Evolutionary conservation across 2,888 invertebrate genomes (phyloP).

Genomic region (Deilephila elpenor): DNA sequence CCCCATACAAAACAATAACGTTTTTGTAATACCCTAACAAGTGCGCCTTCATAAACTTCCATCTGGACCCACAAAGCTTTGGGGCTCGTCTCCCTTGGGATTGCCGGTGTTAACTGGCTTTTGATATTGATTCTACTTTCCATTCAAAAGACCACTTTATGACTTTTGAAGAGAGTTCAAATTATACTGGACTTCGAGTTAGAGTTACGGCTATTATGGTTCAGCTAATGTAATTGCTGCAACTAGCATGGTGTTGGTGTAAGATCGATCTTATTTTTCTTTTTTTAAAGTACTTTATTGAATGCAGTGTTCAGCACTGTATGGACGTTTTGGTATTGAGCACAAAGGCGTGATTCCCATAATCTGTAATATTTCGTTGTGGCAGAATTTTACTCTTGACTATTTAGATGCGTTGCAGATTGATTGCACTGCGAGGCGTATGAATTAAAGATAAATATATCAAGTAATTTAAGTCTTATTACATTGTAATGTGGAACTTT

Average conservation of each 20-base stretch:
- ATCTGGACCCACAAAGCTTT: conserved; percentile 77
- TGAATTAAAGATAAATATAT: neutral
- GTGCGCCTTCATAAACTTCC: conserved; percentile 80
- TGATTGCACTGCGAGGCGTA: conserved; percentile 29
- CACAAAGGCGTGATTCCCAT: conserved; percentile 78
- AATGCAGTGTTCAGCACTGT: conserved; percentile 25
- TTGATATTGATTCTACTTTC: conserved; percentile 58
- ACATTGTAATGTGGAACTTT: no score
- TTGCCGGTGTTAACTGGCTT: conserved; percentile 69
- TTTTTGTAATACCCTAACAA: conserved; percentile 82
- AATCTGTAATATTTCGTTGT: conserved; percentile 74
- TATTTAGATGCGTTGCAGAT: conserved; percentile 43
- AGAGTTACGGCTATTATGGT: conserved; percentile 49
- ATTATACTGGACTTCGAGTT: conserved; percentile 30
- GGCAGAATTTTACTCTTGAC: conserved; percentile 81
- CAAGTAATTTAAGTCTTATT: no score
- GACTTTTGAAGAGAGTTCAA: conserved; percentile 30
- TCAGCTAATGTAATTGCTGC: conserved; percentile 50
- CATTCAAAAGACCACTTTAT: conserved; percentile 48
- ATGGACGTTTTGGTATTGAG: conserved; percentile 45
- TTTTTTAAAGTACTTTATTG: conserved; percentile 29
- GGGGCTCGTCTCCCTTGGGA: conserved; percentile 72
- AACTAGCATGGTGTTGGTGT: conserved; percentile 32
- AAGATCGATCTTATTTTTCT: conserved; percentile 44
- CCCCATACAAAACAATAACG: conserved; percentile 77